Conservation (phyloP, 2,888 invertebrate species). For the Meiosimyza decipiens region DNA sequence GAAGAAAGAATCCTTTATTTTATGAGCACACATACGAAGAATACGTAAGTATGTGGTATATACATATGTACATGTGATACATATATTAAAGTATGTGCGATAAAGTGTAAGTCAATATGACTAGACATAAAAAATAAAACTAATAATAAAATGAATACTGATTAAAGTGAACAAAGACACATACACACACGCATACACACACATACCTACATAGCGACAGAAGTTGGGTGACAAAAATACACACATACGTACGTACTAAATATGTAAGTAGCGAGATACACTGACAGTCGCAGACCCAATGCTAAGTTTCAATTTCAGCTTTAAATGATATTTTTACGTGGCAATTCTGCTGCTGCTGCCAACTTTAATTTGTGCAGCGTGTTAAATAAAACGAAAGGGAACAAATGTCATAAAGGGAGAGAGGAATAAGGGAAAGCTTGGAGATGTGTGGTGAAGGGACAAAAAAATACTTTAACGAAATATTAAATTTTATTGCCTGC, state of each 20-base stretch:
- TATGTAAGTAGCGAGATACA: constrained; percentile 42
- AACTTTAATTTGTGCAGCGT: background rate
- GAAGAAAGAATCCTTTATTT: no score
- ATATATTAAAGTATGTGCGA: no score
- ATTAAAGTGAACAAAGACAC: background rate
- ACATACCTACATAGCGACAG: background rate
- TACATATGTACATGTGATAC: no score
- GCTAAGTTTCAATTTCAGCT: constrained; percentile 43
- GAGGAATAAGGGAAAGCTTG: background rate
- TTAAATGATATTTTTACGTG: background rate
- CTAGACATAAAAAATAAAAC: constrained; percentile 25
- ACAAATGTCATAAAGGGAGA: background rate
- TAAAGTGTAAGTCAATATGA: constrained; percentile 11
- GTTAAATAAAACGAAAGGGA: constrained; percentile 5
- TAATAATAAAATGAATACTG: background rate
- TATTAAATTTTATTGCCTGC: constrained; percentile 64
- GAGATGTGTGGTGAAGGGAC: constrained; percentile 45
- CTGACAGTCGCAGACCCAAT: constrained; percentile 43
- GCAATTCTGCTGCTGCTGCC: background rate
- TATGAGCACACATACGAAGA: no score
- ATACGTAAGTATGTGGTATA: no score
- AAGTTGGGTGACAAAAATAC: constrained; percentile 33
- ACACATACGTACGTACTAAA: constrained; percentile 39
- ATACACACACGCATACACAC: background rate
- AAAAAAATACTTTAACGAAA: constrained; percentile 55